Percentiles rank a stretch among this genome's conserved stretches.
These are phyloP conservation scores for Parazoanthus atlanticus DNA, from an alignment of 92 coral and sea anemone genomes.

Conservation along the genomic window DNA sequence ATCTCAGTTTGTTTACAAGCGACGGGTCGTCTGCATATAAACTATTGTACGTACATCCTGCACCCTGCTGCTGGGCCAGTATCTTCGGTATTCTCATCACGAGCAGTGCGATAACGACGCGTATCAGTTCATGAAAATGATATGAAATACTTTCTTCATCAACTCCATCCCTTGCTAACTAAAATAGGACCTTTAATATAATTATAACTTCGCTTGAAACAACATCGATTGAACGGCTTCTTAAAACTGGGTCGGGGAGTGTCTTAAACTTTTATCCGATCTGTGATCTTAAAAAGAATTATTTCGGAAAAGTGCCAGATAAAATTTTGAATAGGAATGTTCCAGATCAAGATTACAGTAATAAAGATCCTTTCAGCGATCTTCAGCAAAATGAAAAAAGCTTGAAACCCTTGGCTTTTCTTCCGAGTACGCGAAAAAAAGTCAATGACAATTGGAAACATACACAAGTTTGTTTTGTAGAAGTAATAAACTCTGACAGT, in stretches of 20 bases:
- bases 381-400: background rate
- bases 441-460: background rate
- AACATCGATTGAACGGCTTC: background rate
- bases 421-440: background rate
- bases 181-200: background rate
- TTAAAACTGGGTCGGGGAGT: background rate
- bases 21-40: background rate
- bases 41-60: background rate
- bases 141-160: background rate
- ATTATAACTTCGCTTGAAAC: background rate
- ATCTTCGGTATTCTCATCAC: conserved; percentile 19
- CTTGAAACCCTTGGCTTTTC: background rate
- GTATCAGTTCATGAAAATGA: background rate
- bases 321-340: background rate
- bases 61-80: conserved; percentile 8
- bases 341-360: background rate
- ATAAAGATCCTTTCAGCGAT: background rate
- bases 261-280: background rate
- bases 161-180: background rate
- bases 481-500: background rate
- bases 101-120: conserved; percentile 1
- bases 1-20: background rate
- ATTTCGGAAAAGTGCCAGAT: conserved; percentile 11
- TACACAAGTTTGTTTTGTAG: background rate
- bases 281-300: conserved; percentile 3